Evolutionary conservation across 1,140 invertebrate genomes (phyloP), one percentile per base, ranked within the genome.

Genomic region (Alviniconcha marisindica): DNA sequence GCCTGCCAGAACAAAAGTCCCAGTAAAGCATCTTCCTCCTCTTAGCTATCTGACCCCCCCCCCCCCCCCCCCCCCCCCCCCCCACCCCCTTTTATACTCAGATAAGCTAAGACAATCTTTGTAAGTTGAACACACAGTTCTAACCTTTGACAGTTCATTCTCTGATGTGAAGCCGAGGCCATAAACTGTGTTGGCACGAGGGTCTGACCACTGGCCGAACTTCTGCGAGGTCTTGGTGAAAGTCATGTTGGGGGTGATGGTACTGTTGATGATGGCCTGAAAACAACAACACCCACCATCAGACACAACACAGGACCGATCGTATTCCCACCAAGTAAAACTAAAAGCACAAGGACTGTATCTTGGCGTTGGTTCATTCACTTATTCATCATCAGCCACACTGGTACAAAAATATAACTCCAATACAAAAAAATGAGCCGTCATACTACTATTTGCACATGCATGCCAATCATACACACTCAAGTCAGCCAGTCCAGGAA

Each of bases 141-240:
- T 90, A 93, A 96, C 96, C 95, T 98, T 98, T 90, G 97, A 97
- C 69, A 99, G 94, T 93, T 99, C 98, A 74, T 95, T 95, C 93
- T 99, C 98, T 0, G 98, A 97, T 48, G 96, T 96, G 94, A 99
- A 99, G 15, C 98, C 98, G 73, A 99, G 95, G 2, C 98, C 98
- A 94, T 99, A 99, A 21, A 99, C 98, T 2, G 98, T 99, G 94
- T 99, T 99, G 12, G 98, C 98, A 83, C 98, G 94, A 48, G 98
- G 96, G 94, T 99, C 98, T 81, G 98, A 98, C 98, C 98, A 99
- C 93, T 99, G 98, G 2, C 98, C 98, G 95, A 99, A 99, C 94
- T 99, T 99, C 93, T 99, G 98, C 44, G 98, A 99, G 18, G 98
- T 99, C 94, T 99, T 99, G 63, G 98, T 99, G 92, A 99, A 99